Evolutionary conservation across 2,113 vertebrate species (phyloP).

Genomic region (Bothrops jararaca): DNA sequence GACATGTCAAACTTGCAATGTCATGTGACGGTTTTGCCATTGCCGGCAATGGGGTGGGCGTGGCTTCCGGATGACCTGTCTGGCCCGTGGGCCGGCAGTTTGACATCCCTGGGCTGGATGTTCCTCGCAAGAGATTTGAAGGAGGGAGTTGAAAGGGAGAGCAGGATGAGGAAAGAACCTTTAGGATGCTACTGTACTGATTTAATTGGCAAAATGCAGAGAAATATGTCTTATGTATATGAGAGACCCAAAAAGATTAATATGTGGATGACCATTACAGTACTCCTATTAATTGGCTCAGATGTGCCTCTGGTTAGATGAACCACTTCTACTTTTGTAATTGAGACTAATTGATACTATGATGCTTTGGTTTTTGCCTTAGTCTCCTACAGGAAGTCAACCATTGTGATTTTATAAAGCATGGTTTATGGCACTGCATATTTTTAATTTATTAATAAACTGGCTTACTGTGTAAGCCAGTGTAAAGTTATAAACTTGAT

Average conservation of each 20-base stretch:
- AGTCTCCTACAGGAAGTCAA: not conserved
- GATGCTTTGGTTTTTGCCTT: not conserved
- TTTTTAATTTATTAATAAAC: not conserved
- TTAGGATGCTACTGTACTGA: not conserved
- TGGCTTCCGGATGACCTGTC: too few species aligned
- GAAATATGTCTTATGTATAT: too few species aligned
- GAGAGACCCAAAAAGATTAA: not conserved
- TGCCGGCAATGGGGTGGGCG: too few species aligned
- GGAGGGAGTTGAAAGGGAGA: not conserved
- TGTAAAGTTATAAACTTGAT: not conserved
- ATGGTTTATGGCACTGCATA: not conserved
- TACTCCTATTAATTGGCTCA: not conserved
- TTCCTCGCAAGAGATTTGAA: not conserved
- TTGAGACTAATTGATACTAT: not conserved
- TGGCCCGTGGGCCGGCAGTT: too few species aligned
- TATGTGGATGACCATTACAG: not conserved
- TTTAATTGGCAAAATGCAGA: not conserved
- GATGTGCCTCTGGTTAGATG: not conserved
- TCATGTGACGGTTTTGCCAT: too few species aligned
- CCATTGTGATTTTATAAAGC: not conserved
- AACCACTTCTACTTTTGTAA: not conserved
- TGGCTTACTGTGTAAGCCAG: not conserved
- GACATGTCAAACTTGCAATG: too few species aligned
- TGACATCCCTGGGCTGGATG: not conserved
- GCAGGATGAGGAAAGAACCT: not conserved